Percentiles rank a stretch among this genome's conserved stretches.
phyloP scores from a whole-genome alignment of 1,140 invertebrate species.

The Drosophila pallidifrons region DNA sequence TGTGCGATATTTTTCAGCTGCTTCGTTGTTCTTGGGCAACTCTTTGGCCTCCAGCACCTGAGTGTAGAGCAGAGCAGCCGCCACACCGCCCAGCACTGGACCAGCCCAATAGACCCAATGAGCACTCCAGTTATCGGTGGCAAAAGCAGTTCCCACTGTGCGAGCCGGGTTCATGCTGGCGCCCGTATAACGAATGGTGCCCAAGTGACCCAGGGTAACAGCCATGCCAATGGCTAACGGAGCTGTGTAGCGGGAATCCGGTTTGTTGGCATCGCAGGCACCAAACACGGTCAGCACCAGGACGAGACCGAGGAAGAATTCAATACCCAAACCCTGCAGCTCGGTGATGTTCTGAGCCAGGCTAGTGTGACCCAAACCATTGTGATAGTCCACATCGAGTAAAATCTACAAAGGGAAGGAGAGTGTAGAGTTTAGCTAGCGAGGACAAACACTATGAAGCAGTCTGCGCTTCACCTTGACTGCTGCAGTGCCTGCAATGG shows the following conservation, averaged over 20 bases:
- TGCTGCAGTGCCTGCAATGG: constrained; percentile 92
- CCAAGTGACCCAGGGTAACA: constrained; percentile 94
- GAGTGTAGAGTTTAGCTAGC: background rate
- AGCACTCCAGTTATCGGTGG: constrained; percentile 89
- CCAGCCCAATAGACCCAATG: constrained; percentile 97
- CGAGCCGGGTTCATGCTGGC: constrained; percentile 96
- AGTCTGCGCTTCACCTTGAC: constrained; percentile 85
- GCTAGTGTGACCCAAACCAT: constrained; percentile 88
- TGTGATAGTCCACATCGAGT: constrained; percentile 87
- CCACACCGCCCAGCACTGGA: constrained; percentile 92
- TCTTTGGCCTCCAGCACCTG: constrained; percentile 85
- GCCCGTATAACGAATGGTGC: constrained; percentile 93
- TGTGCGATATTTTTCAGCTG: constrained; percentile 80
- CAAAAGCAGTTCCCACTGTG: constrained; percentile 93
- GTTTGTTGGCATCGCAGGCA: constrained; percentile 90
- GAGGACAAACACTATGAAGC: no score
- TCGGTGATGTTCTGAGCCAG: constrained; percentile 87
- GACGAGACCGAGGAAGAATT: constrained; percentile 95
- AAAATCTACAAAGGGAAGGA: constrained; percentile 86
- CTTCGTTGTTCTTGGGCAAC: constrained; percentile 58
- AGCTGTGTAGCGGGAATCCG: constrained; percentile 90
- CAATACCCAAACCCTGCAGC: constrained; percentile 93
- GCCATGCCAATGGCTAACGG: constrained; percentile 95
- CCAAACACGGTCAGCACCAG: constrained; percentile 95
- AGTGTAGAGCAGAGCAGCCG: constrained; percentile 91